Base-by-base conservation (phyloP, 2,797 vertebrate genomes). In the Capromys pilorides region DNA sequence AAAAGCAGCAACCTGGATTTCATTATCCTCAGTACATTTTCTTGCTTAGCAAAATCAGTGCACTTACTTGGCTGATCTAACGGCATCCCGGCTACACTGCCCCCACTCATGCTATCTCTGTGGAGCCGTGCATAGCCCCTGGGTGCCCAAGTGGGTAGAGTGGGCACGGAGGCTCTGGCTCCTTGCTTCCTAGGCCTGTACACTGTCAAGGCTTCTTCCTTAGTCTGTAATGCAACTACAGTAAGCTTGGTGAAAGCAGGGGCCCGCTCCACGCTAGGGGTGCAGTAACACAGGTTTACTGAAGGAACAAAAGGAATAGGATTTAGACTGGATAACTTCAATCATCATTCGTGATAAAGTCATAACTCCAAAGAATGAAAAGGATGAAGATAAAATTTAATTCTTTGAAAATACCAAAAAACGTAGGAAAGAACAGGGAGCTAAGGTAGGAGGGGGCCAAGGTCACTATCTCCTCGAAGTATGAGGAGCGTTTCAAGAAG, bases 341-440 rank as follows among this genome's bases (percentile, higher is more conserved):
- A 66, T 18, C 64, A 90, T 94, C 45, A 77, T 69, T 90, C 88
- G 61, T 85, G 61, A 77, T 59, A 85, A 81, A 92, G 26, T 88
- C 45, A 24, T 71, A 86, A 81, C 4, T 73, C 81, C 67, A 93
- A 85, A 90, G n/a, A 90, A 19, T 36, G 31, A 78, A 51, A 73
- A 91, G 31, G 21, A 57, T 67, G 85, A 88, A 39, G 7, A 13
- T 51, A 11, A 71, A 90, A 96, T n/a, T 61, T 14, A 94, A 54
- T 94, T 94, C 54, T 94, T 85, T 75, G 26, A 88, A 93, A 93
- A 62, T 79, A 83, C 12, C 13, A 79, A 86, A 2, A 73, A 73
- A 18, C 3, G 14, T 49, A 85, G 51, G n/a, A 82, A 95, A 88
- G 54, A 21, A 67, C 88, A 88, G 5, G 19, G 51, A 88, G 10